Base-by-base conservation (phyloP, 2,797 vertebrate species). In the Poliocrania exsul region DNA sequence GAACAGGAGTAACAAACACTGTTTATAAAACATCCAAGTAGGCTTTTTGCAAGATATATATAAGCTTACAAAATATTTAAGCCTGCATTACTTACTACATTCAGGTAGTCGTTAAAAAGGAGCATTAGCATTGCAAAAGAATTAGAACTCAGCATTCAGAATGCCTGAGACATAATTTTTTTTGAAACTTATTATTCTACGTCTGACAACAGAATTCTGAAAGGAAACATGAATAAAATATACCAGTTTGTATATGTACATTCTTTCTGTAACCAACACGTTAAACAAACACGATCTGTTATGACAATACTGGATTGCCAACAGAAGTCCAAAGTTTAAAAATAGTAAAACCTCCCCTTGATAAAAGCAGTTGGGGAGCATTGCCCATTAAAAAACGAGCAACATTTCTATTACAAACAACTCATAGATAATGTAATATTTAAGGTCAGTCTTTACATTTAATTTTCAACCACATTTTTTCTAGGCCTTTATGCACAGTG, bases 81-180 rank as follows among this genome's bases (percentile, higher is more conserved):
- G 24, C 17, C 60, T 66, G 28, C 11, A 2, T 42, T 61, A 56
- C 42, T 64, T 72, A 21, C 25, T 49, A 9, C 21, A 67, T 14
- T 60, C 23, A 37, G 16, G 6, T 42, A 28, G 16, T 38, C 64
- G 64, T 60, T 31, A 19, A 42, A 8, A 64, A 80, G 38, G 10
- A 10, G 9, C n/a, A 77, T 21, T 69, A 87, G 33, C 29, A 38
- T 17, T 28, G 33, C 26, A 47, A 54, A 82, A 9, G 6, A 29
- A 38, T 12, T 37, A 42, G 7, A 66, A 72, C 46, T 50, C 26
- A 46, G 66, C 46, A 33, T 49, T 67, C 31, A 37, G 23, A 40
- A 37, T 6, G 7, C 3, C 37, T 1, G 2, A 61, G 18, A 46
- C 14, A 4, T 17, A 8, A 13, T 25, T n/a, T n/a, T 60, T 37